phyloP scores from a whole-genome alignment of 1,140 invertebrate genomes.

The Drosophila trapezifrons region DNA sequence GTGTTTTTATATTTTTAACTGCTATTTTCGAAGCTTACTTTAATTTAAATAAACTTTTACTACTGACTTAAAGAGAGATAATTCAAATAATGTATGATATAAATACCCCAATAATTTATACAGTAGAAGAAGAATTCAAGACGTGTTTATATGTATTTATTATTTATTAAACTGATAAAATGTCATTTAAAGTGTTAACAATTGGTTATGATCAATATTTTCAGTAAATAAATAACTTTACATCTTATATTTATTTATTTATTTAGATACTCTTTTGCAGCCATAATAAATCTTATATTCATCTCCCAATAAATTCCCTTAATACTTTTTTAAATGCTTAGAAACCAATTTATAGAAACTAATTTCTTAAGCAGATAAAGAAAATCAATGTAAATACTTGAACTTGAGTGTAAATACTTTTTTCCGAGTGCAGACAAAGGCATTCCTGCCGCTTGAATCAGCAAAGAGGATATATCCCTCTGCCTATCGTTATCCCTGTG shows the following conservation, averaged over 20 bases:
- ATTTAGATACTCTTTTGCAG: neutral
- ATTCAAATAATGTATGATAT: no score
- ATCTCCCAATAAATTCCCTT: neutral
- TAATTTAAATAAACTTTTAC: no score
- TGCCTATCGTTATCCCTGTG: neutral
- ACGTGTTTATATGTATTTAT: no score
- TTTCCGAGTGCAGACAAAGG: constrained; percentile 4
- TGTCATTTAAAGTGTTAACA: neutral
- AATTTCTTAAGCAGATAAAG: neutral
- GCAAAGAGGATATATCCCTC: constrained; percentile 8
- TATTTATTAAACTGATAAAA: neutral
- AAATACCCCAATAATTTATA: no score
- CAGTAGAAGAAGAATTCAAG: no score
- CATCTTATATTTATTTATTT: neutral
- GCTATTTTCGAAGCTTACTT: no score
- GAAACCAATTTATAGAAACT: neutral
- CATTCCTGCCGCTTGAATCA: constrained; percentile 59
- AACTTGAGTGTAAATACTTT: neutral
- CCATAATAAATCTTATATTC: neutral
- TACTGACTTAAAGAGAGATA: no score
- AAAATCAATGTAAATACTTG: neutral
- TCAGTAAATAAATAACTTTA: neutral
- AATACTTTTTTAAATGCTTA: neutral
- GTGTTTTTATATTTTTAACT: no score
- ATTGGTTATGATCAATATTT: neutral